phyloP scores from a whole-genome alignment of 2,113 vertebrate species.

The Cavia aperea region DNA sequence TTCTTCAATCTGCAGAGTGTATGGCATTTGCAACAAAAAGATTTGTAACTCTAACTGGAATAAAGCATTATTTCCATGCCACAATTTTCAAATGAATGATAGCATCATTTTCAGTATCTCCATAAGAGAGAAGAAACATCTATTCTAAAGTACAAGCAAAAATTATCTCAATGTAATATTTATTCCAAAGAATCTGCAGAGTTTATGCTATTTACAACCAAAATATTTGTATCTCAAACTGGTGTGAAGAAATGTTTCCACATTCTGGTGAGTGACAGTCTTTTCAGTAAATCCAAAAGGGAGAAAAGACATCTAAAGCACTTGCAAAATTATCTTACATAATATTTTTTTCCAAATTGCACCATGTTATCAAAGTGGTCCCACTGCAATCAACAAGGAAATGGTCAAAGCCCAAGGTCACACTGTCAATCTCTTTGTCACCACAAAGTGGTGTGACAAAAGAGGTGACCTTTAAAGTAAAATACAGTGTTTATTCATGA shows the following conservation, averaged over 20 bases:
- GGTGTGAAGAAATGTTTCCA: not conserved
- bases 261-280: not conserved
- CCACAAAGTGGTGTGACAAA: not conserved
- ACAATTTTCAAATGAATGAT: not conserved
- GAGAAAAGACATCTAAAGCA: not conserved
- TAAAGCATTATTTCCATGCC: not conserved
- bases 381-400: not conserved
- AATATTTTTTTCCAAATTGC: not conserved
- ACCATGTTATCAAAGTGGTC: not conserved
- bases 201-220: not conserved
- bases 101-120: not conserved
- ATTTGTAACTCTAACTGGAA: not conserved
- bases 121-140: not conserved
- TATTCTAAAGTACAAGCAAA: not conserved
- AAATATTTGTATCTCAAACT: not conserved
- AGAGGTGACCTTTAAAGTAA: not conserved
- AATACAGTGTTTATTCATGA: not conserved
- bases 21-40: not conserved
- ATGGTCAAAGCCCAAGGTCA: not conserved
- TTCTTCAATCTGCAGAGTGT: not conserved
- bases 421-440: not conserved
- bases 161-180: not conserved
- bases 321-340: not conserved
- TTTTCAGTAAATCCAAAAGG: not conserved
- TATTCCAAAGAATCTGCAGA: not conserved